Percentiles rank a stretch among this genome's conserved stretches.
These are phyloP conservation scores for Galeopsomyia nigrocyanea DNA, from an alignment of 2,888 invertebrate species.

Conservation along the genomic window DNA sequence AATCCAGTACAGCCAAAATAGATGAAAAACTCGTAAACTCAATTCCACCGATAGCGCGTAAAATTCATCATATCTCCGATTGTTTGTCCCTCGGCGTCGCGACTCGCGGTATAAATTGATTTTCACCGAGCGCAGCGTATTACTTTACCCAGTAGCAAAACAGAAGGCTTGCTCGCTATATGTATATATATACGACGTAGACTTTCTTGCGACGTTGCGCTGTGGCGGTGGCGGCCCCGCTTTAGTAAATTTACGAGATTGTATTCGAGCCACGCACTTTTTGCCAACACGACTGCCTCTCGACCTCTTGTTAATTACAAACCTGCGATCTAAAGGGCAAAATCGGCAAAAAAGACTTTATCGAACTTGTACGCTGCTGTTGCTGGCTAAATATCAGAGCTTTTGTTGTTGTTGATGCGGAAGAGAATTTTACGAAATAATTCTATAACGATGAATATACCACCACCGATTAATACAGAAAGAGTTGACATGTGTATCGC, in stretches of 20 bases:
- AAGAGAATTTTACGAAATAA: no score
- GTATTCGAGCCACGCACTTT: constrained; percentile 56
- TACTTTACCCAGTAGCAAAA: constrained; percentile 51
- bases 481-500: no score
- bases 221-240: no score
- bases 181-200: constrained; percentile 47
- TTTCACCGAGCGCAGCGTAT: constrained; percentile 41
- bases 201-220: constrained; percentile 56
- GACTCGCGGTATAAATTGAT: constrained; percentile 40
- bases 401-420: no score
- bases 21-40: not conserved
- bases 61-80: constrained; percentile 27
- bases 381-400: no score
- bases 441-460: no score
- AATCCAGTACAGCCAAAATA: no score
- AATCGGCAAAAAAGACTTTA: constrained; percentile 9
- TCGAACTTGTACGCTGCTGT: not conserved
- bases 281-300: constrained; percentile 47
- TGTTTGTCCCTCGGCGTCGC: constrained; percentile 9
- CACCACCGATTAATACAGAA: no score
- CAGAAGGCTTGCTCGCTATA: constrained; percentile 43
- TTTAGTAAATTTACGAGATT: constrained; percentile 61
- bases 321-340: constrained; percentile 28
- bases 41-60: constrained; percentile 7
- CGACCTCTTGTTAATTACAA: constrained; percentile 59